These are phyloP conservation scores for Philereme vetulata DNA, from an alignment of 2,888 invertebrate species.

Conservation along the genomic window DNA sequence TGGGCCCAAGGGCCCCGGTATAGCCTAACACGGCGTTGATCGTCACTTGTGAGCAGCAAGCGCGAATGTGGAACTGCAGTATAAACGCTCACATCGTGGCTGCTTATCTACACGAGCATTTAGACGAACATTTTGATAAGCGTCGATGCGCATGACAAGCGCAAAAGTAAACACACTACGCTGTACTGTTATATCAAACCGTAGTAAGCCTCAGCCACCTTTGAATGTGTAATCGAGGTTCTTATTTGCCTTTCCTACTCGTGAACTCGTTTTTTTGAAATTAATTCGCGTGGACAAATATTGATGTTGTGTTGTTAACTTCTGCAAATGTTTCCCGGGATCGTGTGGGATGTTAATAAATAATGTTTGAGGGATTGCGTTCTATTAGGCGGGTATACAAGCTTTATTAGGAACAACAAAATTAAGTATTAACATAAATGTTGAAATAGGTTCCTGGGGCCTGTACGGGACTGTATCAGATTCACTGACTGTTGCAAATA, in stretches of 20 bases:
- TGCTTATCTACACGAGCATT: too few relatives aligned
- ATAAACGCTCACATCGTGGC: too few relatives aligned
- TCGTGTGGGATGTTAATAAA: constrained; percentile 24
- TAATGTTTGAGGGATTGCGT: constrained; percentile 28
- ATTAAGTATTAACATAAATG: constrained; percentile 7
- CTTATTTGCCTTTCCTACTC: constrained; percentile 55
- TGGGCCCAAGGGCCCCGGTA: too few relatives aligned
- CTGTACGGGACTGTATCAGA: too few relatives aligned
- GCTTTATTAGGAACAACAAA: constrained; percentile 16
- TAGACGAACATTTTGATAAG: too few relatives aligned
- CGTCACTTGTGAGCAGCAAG: too few relatives aligned
- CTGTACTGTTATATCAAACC: constrained; percentile 46
- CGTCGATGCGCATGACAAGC: too few relatives aligned
- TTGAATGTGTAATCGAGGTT: constrained; percentile 62
- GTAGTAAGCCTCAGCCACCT: constrained; percentile 46
- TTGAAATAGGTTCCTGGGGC: constrained; percentile 10
- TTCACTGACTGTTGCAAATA: too few relatives aligned
- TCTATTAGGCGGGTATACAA: constrained; percentile 20
- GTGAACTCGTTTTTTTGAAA: constrained; percentile 45
- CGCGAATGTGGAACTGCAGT: too few relatives aligned
- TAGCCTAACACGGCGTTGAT: too few relatives aligned
- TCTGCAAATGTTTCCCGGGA: constrained; percentile 29
- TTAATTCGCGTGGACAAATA: constrained; percentile 41
- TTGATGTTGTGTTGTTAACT: constrained; percentile 43
- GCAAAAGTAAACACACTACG: too few relatives aligned